These are phyloP conservation scores for Choloepus hoffmanni DNA, from an alignment of 2,113 vertebrate species.

Conservation along the genomic window DNA sequence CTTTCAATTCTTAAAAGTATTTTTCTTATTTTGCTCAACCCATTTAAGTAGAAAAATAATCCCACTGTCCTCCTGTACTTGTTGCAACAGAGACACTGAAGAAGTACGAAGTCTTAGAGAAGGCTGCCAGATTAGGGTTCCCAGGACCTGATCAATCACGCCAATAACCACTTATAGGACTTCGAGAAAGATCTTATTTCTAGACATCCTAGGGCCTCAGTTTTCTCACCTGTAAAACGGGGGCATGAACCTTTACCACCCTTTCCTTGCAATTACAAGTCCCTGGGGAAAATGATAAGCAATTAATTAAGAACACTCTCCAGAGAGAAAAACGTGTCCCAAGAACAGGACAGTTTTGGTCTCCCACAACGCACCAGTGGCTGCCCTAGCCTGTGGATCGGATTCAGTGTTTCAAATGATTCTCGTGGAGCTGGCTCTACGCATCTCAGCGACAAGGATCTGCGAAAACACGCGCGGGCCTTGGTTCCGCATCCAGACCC, in stretches of 20 bases:
- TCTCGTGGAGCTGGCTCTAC: neutral
- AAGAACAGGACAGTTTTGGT: neutral
- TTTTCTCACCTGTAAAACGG: slow-evolving; percentile 59
- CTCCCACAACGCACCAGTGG: accelerated
- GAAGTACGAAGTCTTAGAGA: neutral
- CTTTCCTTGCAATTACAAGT: slow-evolving; percentile 7
- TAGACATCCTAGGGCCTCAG: neutral
- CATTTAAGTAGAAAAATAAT: slow-evolving; percentile 51
- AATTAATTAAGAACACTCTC: neutral
- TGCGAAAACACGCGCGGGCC: neutral
- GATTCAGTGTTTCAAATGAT: neutral
- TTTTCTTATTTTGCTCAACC: neutral
- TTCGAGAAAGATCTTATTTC: neutral
- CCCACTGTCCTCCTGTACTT: neutral
- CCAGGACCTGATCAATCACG: neutral
- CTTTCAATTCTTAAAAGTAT: neutral
- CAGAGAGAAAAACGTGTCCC: neutral
- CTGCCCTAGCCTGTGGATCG: neutral
- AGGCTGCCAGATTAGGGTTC: neutral
- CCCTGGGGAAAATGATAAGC: neutral
- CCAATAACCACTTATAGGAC: neutral
- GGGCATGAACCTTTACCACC: slow-evolving; percentile 34
- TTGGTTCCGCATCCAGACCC: neutral
- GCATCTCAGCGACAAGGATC: neutral
- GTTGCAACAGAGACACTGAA: neutral